These are phyloP conservation scores for Clupea harengus DNA, from an alignment of 2,113 vertebrate genomes.

Conservation along the genomic window DNA sequence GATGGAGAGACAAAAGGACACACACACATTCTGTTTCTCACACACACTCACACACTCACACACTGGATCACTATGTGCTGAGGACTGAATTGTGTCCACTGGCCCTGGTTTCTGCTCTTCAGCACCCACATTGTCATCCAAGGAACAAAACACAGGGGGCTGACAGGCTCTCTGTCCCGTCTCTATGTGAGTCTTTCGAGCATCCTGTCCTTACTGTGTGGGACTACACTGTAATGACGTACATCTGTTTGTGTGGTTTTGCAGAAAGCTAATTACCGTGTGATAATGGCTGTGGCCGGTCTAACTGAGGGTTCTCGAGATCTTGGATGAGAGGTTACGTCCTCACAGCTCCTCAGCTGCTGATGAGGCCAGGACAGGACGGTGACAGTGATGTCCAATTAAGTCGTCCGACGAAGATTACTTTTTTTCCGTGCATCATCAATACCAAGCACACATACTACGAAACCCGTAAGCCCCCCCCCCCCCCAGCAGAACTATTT, in stretches of 20 bases:
- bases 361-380: neutral
- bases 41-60: neutral
- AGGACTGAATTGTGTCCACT: neutral
- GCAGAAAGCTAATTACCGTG: conserved; percentile 50
- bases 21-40: neutral
- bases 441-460: conserved; percentile 33
- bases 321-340: neutral
- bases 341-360: too few relatives aligned
- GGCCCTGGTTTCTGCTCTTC: neutral
- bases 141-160: neutral
- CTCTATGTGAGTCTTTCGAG: neutral
- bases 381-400: neutral
- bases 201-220: neutral
- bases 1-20: too few relatives aligned
- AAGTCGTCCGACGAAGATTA: neutral
- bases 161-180: neutral
- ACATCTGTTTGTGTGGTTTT: conserved; percentile 30
- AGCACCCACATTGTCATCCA: neutral
- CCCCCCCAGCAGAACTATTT: conserved; percentile 50
- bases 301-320: conserved; percentile 31
- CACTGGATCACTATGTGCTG: neutral
- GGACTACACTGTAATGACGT: conserved; percentile 42
- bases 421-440: conserved; percentile 17
- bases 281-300: conserved; percentile 42
- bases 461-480: conserved; percentile 36